These are phyloP conservation scores for Neodiprion fabricii DNA, from an alignment of 1,140 invertebrate species.

Conservation along the genomic window DNA sequence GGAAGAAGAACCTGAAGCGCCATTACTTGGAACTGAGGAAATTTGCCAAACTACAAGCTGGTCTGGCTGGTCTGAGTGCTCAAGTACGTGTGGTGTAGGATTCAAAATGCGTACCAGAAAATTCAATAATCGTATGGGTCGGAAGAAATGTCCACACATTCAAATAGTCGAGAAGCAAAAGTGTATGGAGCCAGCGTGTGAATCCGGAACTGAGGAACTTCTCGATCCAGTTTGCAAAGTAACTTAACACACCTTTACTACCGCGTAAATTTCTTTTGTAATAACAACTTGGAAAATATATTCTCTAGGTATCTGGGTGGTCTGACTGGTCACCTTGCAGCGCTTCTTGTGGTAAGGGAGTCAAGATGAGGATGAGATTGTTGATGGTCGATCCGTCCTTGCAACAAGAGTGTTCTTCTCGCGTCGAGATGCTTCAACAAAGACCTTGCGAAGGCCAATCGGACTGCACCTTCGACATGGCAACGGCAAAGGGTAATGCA, in stretches of 20 bases:
- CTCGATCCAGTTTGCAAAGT: constrained; percentile 66
- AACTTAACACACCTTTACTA: constrained; percentile 14
- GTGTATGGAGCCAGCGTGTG: constrained; percentile 74
- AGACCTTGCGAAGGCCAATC: constrained; percentile 68
- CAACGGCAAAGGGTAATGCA: constrained; percentile 72
- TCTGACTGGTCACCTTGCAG: constrained; percentile 78
- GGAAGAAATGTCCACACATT: constrained; percentile 80
- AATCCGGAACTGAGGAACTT: constrained; percentile 60
- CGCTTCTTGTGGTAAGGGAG: constrained; percentile 74
- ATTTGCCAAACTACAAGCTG: constrained; percentile 78
- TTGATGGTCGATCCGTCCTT: constrained; percentile 67
- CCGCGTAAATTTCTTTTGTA: constrained; percentile 9
- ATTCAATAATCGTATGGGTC: constrained; percentile 76
- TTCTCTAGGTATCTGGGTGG: constrained; percentile 69
- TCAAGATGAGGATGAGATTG: constrained; percentile 74
- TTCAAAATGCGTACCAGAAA: constrained; percentile 74
- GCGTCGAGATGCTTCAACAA: constrained; percentile 71
- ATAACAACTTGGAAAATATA: background rate
- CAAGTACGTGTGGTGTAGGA: constrained; percentile 82
- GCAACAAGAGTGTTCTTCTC: constrained; percentile 66
- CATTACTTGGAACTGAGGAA: constrained; percentile 52
- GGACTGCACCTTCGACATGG: constrained; percentile 75
- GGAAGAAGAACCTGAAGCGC: constrained; percentile 32
- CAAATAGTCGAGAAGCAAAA: constrained; percentile 75
- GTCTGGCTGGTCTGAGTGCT: constrained; percentile 84